Conservation (phyloP, 2,113 vertebrate species). For the Corythornis cristatus region DNA sequence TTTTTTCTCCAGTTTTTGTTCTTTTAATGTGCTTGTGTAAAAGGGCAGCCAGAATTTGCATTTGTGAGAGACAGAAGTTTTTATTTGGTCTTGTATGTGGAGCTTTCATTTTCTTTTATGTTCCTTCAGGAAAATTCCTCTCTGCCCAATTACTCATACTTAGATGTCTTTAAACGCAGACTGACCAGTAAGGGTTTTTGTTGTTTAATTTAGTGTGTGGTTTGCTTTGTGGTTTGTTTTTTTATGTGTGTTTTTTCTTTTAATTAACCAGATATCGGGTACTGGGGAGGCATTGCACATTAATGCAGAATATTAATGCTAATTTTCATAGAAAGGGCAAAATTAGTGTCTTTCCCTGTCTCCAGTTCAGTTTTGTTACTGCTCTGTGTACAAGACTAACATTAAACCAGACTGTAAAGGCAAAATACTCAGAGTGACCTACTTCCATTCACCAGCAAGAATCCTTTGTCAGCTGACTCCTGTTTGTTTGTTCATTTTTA, state of each 20-base stretch:
- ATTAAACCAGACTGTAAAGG: slow-evolving; percentile 50
- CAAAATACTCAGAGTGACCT: slow-evolving; percentile 52
- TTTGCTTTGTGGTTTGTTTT: slow-evolving; percentile 18
- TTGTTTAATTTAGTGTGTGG: slow-evolving; percentile 47
- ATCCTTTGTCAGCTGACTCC: slow-evolving; percentile 33
- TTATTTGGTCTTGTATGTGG: slow-evolving; percentile 40
- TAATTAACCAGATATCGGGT: slow-evolving; percentile 17
- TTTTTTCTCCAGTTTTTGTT: slow-evolving; percentile 25
- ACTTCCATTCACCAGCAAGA: slow-evolving; percentile 63
- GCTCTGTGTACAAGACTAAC: slow-evolving; percentile 17
- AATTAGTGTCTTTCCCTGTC: slow-evolving; percentile 17
- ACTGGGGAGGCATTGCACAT: slow-evolving; percentile 19
- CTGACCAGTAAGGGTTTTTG: slow-evolving; percentile 25
- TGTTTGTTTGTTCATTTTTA: slow-evolving; percentile 61
- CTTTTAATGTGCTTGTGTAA: slow-evolving; percentile 53
- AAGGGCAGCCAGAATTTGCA: slow-evolving; percentile 57
- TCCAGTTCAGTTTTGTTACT: slow-evolving; percentile 29
- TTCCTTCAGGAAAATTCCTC: slow-evolving; percentile 62
- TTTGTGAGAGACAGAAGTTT: slow-evolving; percentile 31
- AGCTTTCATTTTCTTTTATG: slow-evolving; percentile 65
- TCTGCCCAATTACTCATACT: slow-evolving; percentile 44
- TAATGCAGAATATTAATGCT: slow-evolving; percentile 19
- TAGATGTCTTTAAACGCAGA: slow-evolving; percentile 47
- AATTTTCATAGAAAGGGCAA: slow-evolving; percentile 30
- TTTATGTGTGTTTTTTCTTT: background rate